A percentile compares a stretch with the other conserved stretches of the same genome.
These are phyloP conservation scores for Drosophila novamexicana DNA, from an alignment of 1,140 invertebrate genomes.

Conservation along the genomic window DNA sequence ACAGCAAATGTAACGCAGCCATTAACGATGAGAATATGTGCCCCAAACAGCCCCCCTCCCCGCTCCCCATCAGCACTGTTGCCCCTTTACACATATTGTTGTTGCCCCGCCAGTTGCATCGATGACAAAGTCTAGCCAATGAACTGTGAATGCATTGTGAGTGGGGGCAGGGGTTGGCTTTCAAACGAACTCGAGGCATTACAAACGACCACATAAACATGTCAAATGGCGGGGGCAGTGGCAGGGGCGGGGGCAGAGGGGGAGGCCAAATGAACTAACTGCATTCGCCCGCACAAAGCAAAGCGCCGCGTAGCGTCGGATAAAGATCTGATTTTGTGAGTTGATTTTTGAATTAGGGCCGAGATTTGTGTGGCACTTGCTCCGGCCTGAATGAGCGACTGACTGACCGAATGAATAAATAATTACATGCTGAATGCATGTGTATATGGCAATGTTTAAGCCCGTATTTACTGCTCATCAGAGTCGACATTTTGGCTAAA, in stretches of 20 bases:
- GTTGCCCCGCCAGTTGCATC: constrained; percentile 15
- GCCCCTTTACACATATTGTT: constrained; percentile 4
- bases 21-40: constrained; percentile 44
- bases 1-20: constrained; percentile 45
- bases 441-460: constrained; percentile 6
- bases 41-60: background rate
- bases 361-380: constrained; percentile 27
- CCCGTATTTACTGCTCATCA: constrained; percentile 21
- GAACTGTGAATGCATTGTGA: constrained; percentile 40
- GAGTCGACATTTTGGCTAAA: constrained; percentile 32
- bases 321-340: constrained; percentile 36
- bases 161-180: background rate
- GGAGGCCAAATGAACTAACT: constrained; percentile 2
- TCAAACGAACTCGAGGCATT: constrained; percentile 3
- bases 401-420: constrained; percentile 1
- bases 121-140: constrained; percentile 39
- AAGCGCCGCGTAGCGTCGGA: constrained; percentile 6
- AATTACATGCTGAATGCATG: constrained; percentile 1
- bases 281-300: constrained; percentile 24
- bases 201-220: constrained; percentile 28
- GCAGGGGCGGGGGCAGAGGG: background rate
- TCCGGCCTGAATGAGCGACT: constrained; percentile 1
- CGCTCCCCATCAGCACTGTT: background rate
- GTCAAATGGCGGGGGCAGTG: background rate
- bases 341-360: constrained; percentile 44